Evolutionary conservation across 2,113 vertebrate species (phyloP).

Genomic region (Oreotrochilus melanogaster): DNA sequence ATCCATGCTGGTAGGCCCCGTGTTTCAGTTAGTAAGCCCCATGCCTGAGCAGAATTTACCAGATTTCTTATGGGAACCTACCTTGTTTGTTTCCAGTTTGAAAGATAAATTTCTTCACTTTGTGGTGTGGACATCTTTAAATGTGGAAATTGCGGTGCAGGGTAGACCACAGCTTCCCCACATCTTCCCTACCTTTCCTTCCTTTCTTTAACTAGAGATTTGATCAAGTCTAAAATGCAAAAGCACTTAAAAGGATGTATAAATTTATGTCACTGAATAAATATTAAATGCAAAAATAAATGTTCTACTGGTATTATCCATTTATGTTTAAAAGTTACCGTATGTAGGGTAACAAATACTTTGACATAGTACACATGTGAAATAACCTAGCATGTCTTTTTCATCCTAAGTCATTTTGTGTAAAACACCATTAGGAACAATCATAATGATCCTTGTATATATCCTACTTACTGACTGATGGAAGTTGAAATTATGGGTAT

Average conservation of each 20-base stretch:
- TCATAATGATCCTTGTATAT: neutral
- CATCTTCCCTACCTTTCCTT: neutral
- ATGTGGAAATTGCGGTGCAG: rapidly evolving
- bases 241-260: neutral
- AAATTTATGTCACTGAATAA: constrained; percentile 26
- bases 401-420: constrained; percentile 29
- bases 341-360: constrained; percentile 5
- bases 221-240: neutral
- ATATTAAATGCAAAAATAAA: constrained; percentile 32
- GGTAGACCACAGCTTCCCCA: neutral
- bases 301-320: neutral
- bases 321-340: constrained; percentile 11
- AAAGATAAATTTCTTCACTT: neutral
- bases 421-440: constrained; percentile 40
- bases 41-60: neutral
- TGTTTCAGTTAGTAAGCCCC: neutral
- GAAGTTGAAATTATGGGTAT: constrained; percentile 53
- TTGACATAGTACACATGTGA: constrained; percentile 18
- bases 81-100: neutral
- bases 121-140: neutral
- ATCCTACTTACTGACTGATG: constrained; percentile 52
- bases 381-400: constrained; percentile 40
- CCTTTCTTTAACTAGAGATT: neutral
- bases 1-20: neutral
- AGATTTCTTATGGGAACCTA: neutral